Conservation (phyloP, 2,888 invertebrate species). For the Prionchulus punctatus region DNA sequence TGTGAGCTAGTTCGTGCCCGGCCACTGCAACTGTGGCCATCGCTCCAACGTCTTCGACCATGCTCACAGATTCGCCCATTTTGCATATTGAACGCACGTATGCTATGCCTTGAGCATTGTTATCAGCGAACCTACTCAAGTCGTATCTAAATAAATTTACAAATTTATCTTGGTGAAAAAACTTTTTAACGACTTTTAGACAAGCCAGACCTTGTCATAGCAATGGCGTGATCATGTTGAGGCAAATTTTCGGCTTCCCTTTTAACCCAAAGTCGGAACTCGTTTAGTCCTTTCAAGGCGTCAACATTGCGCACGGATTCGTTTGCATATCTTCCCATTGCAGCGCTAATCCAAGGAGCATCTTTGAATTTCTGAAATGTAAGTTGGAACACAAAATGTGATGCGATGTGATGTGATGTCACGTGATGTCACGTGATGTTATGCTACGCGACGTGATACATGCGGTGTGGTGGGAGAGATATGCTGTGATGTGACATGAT, state of each 20-base stretch:
- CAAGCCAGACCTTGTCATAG: neutral
- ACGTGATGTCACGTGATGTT: neutral
- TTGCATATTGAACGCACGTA: constrained; percentile 26
- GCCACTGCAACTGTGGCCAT: constrained; percentile 26
- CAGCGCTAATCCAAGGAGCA: neutral
- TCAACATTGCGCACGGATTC: neutral
- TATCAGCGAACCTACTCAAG: neutral
- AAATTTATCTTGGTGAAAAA: too few species aligned
- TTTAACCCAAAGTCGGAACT: constrained; percentile 1
- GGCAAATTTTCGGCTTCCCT: constrained; percentile 4
- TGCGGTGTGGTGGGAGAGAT: too few species aligned
- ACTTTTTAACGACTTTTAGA: too few species aligned
- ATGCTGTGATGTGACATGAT: too few species aligned
- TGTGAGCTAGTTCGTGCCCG: constrained; percentile 27
- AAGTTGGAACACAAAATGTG: too few species aligned
- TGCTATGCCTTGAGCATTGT: constrained; percentile 21
- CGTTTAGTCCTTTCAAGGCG: neutral
- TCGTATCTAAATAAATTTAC: neutral
- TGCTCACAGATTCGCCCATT: constrained; percentile 22
- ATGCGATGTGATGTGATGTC: neutral
- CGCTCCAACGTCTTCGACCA: constrained; percentile 29
- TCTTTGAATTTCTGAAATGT: neutral
- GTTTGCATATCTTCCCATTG: neutral
- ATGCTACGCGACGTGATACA: neutral
- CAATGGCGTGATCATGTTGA: constrained; percentile 8